Base-by-base conservation (phyloP, 2,113 vertebrate species). In the Hippocampus barbouri region DNA sequence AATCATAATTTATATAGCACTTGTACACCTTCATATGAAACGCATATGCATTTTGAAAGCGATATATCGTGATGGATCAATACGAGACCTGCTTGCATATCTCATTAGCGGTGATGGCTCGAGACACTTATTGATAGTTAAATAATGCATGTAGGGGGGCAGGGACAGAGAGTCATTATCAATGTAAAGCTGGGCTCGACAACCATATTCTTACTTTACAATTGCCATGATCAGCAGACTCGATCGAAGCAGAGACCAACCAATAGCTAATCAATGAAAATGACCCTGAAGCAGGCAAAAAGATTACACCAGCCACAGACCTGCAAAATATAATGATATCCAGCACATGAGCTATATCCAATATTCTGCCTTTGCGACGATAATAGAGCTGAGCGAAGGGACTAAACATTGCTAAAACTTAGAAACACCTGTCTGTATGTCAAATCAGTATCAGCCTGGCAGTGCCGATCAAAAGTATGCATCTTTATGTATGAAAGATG, bases 51-150 rank as follows among this genome's bases (percentile, higher is more conserved):
- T 61, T 47, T 56, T 20, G 38, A 71, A 41, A 47, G 30, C 34
- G 34, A 34, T 66, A 67, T 66, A 70, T 73, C 57, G 41, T 23
- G 38, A 9, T 4, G 27, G 68, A 79, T 83, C 79, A 71, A 83
- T 85, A 64, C 8, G 53, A 62, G 5, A 66, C 54, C 45, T 60
- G 18, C 34, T 59, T 49, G 20, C 45, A 30, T 11, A 45, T 27
- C 71, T 84, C 75, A 83, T 85, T 77, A 76, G 41, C 16, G 11
- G 34, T 67, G 45, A 69, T 72, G 60, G 9, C 41, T 49, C 61
- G 15, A 9, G 47, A 73, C 21, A 34, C 38, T 71, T 34, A 72
- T 21, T 66, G 57, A 76, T 73, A 80, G 34, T 51, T 68, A 40
- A 69, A 72, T 79, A 40, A 73, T 41, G 65, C 25, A 63, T 21